Percentiles rank a stretch among this genome's conserved stretches.
phyloP scores from a whole-genome alignment of 2,797 vertebrate genomes.

The Malurus splendens region DNA sequence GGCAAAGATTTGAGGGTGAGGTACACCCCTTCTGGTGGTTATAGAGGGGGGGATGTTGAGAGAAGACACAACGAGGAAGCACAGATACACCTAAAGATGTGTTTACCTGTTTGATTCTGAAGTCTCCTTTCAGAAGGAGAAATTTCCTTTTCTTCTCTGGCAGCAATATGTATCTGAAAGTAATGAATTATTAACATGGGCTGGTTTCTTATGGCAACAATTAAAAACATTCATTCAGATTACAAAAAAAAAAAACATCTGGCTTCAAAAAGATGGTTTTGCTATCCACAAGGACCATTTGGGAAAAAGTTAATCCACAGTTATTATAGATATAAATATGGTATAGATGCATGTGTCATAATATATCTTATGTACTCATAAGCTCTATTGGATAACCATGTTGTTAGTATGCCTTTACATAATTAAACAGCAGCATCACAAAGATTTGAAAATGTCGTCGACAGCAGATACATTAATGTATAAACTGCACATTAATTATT shows the following conservation, averaged over 20 bases:
- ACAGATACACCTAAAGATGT: rapidly evolving
- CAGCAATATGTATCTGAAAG: background rate
- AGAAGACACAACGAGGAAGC: background rate
- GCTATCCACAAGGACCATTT: background rate
- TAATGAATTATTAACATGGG: background rate
- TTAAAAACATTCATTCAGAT: background rate
- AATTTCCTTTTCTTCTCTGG: background rate
- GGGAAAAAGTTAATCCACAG: background rate
- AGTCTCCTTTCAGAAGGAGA: background rate
- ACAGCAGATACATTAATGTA: background rate
- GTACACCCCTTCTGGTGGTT: no score
- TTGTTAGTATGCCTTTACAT: background rate
- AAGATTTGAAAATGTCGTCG: background rate
- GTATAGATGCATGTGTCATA: background rate
- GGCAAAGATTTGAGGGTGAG: background rate
- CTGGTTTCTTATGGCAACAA: background rate
- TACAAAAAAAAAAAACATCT: background rate
- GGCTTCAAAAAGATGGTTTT: background rate
- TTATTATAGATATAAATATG: background rate
- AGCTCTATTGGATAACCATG: background rate
- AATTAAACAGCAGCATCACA: background rate
- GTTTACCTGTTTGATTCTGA: background rate
- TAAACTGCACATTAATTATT: background rate
- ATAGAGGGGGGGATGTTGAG: background rate
- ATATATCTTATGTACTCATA: no score